Conservation (phyloP, 2,797 vertebrate species). For the Enteromius radiatus region DNA sequence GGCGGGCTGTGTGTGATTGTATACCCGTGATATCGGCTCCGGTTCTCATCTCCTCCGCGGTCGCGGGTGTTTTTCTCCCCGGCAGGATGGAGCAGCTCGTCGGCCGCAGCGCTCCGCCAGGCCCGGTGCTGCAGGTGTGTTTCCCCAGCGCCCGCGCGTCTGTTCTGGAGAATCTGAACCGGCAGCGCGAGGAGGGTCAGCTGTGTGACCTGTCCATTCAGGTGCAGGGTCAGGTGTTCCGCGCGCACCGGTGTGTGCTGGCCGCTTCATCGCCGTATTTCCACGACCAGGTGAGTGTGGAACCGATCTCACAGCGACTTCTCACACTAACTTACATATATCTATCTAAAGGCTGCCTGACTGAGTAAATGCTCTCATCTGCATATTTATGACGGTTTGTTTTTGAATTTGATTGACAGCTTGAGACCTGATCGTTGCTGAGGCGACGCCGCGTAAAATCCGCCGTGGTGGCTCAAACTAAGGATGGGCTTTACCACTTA, state of each 20-base stretch:
- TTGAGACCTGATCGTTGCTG: not conserved
- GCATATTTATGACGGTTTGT: not conserved
- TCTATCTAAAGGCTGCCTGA: no score
- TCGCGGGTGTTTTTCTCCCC: conserved; percentile 13
- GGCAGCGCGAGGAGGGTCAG: conserved; percentile 87
- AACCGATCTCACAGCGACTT: not conserved
- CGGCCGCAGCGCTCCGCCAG: conserved; percentile 61
- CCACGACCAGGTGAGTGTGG: conserved; percentile 85
- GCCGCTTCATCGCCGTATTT: conserved; percentile 94
- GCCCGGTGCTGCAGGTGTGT: conserved; percentile 85
- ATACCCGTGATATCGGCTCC: not conserved
- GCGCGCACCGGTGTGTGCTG: conserved; percentile 90
- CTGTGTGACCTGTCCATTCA: conserved; percentile 91
- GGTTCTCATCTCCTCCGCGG: not conserved
- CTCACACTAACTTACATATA: not conserved
- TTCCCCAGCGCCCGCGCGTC: conserved; percentile 87
- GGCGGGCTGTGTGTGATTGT: no score
- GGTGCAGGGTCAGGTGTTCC: conserved; percentile 90
- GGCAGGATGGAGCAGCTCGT: conserved; percentile 73
- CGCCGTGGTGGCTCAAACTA: no score
- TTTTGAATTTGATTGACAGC: not conserved
- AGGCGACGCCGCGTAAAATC: not conserved
- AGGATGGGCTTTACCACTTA: no score
- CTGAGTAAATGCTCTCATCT: not conserved
- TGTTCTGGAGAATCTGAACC: conserved; percentile 90